Base-by-base conservation (phyloP, 2,113 vertebrate species). In the Spea multiplicata region DNA sequence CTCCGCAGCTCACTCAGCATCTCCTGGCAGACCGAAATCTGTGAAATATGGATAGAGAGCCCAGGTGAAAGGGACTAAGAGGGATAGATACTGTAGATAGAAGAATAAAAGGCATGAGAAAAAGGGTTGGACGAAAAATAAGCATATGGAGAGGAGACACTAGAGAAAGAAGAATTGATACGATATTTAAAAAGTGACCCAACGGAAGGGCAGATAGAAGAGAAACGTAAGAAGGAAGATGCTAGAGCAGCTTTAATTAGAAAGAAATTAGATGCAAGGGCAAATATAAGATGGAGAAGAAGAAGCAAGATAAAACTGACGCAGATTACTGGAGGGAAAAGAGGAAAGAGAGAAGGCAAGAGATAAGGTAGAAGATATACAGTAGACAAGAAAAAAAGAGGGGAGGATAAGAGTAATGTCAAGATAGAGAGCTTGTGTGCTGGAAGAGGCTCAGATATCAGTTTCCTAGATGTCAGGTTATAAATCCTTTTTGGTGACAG, bases 21-120 rank as follows among this genome's bases (percentile, higher is more conserved):
- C 90, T 96, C 94, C 87, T 95, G 94, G 86, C 95, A 96, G 30
- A 96, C 93, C 0, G 94, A 96, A 17, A 94, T 92, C 94, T 96
- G 81, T 5, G n/a, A 74, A 77, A 82, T 44, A 8, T 5, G 55
- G 14, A 7, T 4, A 12, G 55, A 59, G 8, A 59, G 14, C 6
- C 10, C 14, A 1, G 8, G 9, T 59, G 10, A 59, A 5, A 59
- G 14, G 55, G 10, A 30, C 2, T 30, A 2, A 30, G 55, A 13
- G 55, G 55, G 10, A 9, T 59, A 9, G 12, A 59, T 2, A 8
- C 6, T 9, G 14, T 12, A 59, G 9, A 7, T 59, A 59, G 10
- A 12, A 9, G 14, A 12, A 13, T 13, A 59, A 13, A 59, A 3
- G 14, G 10, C 12, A 59, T 12, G 3, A 1, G 3, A 13, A 12